A percentile compares a stretch with the other conserved stretches of the same genome.
Evolutionary conservation across 2,797 vertebrate species (phyloP).

Genomic region (Sciurus carolinensis): DNA sequence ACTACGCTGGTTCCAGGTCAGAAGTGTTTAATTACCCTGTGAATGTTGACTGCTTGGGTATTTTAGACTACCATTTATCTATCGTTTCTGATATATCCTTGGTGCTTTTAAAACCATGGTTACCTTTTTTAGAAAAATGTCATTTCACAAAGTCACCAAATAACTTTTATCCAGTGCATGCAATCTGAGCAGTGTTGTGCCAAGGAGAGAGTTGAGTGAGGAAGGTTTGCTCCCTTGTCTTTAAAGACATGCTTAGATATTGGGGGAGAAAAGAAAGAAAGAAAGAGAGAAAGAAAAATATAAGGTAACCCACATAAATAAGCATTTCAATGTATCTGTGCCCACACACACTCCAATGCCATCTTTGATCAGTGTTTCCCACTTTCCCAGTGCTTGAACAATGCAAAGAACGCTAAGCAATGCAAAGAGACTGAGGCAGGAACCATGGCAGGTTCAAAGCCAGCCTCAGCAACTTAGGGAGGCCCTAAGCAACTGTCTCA

Average conservation of each 20-base stretch:
- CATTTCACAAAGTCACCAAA: background rate
- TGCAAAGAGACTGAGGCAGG: too few species aligned
- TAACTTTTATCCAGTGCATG: background rate
- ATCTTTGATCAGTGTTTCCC: background rate
- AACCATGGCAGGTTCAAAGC: too few species aligned
- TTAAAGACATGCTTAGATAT: background rate
- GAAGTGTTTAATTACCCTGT: conserved; percentile 68
- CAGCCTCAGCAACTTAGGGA: too few species aligned
- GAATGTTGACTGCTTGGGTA: conserved; percentile 68
- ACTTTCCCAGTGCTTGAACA: background rate
- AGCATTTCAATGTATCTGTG: background rate
- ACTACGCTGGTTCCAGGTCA: conserved; percentile 99
- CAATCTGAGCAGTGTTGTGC: background rate
- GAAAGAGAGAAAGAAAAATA: background rate
- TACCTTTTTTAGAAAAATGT: background rate
- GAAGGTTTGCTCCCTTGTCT: conserved; percentile 16
- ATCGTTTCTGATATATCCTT: conserved; percentile 47
- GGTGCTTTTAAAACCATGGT: background rate
- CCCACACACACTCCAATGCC: background rate
- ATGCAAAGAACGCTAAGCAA: conserved; percentile 3
- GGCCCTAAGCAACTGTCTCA: too few species aligned
- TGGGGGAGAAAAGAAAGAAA: background rate
- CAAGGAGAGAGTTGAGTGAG: background rate
- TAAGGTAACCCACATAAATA: background rate
- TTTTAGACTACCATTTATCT: conserved; percentile 18